Base-by-base conservation (phyloP, 1,140 invertebrate species). In the Potamilus streckersoni region DNA sequence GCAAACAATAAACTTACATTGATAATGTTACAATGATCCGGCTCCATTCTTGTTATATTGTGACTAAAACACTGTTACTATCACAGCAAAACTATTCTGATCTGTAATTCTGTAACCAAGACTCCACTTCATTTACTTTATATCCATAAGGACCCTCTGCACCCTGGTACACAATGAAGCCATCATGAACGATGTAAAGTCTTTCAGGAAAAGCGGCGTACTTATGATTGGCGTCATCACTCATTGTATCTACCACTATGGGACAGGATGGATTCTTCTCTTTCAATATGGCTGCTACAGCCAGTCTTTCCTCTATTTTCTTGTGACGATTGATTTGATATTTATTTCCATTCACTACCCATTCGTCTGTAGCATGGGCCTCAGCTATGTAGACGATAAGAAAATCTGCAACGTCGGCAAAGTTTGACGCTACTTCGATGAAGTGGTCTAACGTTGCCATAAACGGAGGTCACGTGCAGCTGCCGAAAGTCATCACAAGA, bases 381-480 rank as follows among this genome's bases (percentile, higher is more conserved):
- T 85, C 83, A 19, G 78, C 69, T 20, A 84, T 82, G 68, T 85
- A 85, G 20, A 85, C 64, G 11, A 78, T 66, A n/a, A 83, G 27
- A 71, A 85, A 85, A 68, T 85, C 84, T 19, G 70, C 78, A 23
- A 73, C 59, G 17, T 76, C 60, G 56, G 49, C 23, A 71, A 79
- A 85, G 49, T 80, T 57, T 17, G 63, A 61, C 62, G 77, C 79
- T 17, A 85, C 17, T 69, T 71, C n/a, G 62, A 75, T 80, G 61
- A 85, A 82, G 31, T 74, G 17, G 61, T 74, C 70, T 1, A 84
- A 62, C 67, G 78, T 80, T 15, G 60, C 80, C 69, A 85, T 76
- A 69, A 84, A 85, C 71, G 84, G 84, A 6, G 81, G 83, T 85
- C 84, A 85, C 71, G 78, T 83, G 59, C 84, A 85, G 70, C 81